Conservation (phyloP, 2,888 invertebrate species). For the Meghimatium bilineatum region DNA sequence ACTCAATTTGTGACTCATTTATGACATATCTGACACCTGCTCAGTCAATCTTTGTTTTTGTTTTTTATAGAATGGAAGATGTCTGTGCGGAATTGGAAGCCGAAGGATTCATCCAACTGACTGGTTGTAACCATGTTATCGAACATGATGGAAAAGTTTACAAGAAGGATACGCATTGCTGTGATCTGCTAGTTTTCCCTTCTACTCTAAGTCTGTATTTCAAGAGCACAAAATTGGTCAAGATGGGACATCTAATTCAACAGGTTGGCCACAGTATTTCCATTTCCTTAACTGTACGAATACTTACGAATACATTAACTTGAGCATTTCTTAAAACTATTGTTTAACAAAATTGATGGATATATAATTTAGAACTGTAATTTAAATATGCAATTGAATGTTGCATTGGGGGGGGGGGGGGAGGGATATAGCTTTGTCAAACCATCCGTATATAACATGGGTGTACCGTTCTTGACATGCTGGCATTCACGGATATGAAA, state of each 20-base stretch:
- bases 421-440: too few species aligned
- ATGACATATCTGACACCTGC: too few species aligned
- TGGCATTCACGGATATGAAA: too few species aligned
- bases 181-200: conserved; percentile 71
- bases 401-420: too few species aligned
- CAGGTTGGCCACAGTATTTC: conserved; percentile 70
- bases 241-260: conserved; percentile 68
- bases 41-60: not conserved
- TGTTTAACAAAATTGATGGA: too few species aligned
- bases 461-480: too few species aligned
- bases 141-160: conserved; percentile 62
- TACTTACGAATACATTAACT: not conserved
- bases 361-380: too few species aligned
- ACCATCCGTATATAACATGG: too few species aligned
- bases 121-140: conserved; percentile 30
- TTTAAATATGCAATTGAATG: too few species aligned
- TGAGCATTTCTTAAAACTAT: too few species aligned
- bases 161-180: conserved; percentile 69
- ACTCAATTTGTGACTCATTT: too few species aligned
- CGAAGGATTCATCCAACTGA: conserved; percentile 62
- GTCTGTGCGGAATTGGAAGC: conserved; percentile 63
- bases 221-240: conserved; percentile 47
- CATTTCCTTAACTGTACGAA: not conserved
- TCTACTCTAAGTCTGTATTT: conserved; percentile 28
- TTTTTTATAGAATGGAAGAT: conserved; percentile 57